These are phyloP conservation scores for Alloplasta piceator DNA, from an alignment of 2,888 invertebrate species.

Conservation along the genomic window DNA sequence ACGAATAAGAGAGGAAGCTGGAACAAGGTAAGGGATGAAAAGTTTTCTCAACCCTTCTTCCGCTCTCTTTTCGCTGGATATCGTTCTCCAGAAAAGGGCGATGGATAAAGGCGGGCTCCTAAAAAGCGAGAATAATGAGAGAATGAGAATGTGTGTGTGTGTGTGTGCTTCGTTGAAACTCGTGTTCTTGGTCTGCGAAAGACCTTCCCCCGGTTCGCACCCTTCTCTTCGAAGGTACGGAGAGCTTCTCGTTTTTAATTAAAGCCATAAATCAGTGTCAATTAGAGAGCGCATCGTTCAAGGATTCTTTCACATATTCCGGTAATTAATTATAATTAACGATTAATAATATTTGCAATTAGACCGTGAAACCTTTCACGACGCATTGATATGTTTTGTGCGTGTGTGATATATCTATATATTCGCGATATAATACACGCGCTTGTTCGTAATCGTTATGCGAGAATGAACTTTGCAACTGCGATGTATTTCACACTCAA, in stretches of 20 bases:
- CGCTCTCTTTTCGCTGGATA: conserved; percentile 35
- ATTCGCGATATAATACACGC: neutral
- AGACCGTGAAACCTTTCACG: conserved; percentile 63
- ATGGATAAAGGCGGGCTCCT: no score
- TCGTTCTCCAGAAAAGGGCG: conserved; percentile 23
- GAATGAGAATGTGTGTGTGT: conserved; percentile 77
- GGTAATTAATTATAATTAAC: conserved; percentile 81
- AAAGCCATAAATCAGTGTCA: conserved; percentile 83
- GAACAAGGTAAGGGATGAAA: conserved; percentile 17
- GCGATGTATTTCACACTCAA: conserved; percentile 23
- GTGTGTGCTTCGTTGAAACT: conserved; percentile 74
- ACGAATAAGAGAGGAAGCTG: neutral
- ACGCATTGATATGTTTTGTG: conserved; percentile 48
- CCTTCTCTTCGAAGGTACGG: neutral
- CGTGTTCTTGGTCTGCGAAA: conserved; percentile 73
- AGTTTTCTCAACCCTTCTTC: conserved; percentile 27
- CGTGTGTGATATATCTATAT: neutral
- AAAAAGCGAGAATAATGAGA: conserved; percentile 3
- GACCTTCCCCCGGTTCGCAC: conserved; percentile 72
- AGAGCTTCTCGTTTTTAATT: conserved; percentile 79
- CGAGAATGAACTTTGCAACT: neutral
- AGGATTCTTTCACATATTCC: conserved; percentile 24
- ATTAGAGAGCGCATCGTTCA: conserved; percentile 71
- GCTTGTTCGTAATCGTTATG: neutral
- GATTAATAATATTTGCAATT: conserved; percentile 79